Base-by-base conservation (phyloP, 2,888 invertebrate species). In the Cryptus armator region DNA sequence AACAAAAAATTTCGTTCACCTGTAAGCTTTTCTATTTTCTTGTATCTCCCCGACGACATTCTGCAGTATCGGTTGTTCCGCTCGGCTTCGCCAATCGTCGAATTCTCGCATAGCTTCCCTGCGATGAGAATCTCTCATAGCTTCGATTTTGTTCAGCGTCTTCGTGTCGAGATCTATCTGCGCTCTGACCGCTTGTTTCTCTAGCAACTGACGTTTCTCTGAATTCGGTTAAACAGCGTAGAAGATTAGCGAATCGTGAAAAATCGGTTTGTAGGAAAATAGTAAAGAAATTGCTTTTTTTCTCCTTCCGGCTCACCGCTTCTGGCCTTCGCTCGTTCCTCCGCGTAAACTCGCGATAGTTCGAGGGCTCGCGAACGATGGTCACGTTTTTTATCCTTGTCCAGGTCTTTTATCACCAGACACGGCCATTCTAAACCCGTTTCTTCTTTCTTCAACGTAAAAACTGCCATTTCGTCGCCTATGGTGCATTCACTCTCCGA, bases 391-490 rank as follows among this genome's bases (percentile, higher is more conserved):
- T 96, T 95, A 43, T 94, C 92, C 90, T 95, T 96, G 0, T 94
- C 93, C 56, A 96, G 89, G 12, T 95, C 92, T 84, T 95, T 94
- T 90, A 95, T 37, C 77, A 90, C 95, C 66, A 97, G 92, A 62
- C 86, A 88, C 16, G 95, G 94, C 97, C 97, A 97, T 76, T 94
- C 88, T 0, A 85, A 14, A 24, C 91, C 91, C 32, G 94, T 92
- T 48, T 95, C 95, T 44, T 90, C 91, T 94, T 98, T 98, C 56
- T 94, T 92, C 79, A 98, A 94, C 91, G 96, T 96, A 90, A 97
- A 95, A 16, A 96, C 92, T 24, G 97, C 95, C 72, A 95, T 94
- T 43, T 95, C 95, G 67, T 96, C 95, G 59, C 95, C 95, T 44
- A 97, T 93, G 3, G 95, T 95, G 89, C 97, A 97, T 87, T 95